phyloP scores from a whole-genome alignment of 1,140 invertebrate species.

The Glossosoma conforme region DNA sequence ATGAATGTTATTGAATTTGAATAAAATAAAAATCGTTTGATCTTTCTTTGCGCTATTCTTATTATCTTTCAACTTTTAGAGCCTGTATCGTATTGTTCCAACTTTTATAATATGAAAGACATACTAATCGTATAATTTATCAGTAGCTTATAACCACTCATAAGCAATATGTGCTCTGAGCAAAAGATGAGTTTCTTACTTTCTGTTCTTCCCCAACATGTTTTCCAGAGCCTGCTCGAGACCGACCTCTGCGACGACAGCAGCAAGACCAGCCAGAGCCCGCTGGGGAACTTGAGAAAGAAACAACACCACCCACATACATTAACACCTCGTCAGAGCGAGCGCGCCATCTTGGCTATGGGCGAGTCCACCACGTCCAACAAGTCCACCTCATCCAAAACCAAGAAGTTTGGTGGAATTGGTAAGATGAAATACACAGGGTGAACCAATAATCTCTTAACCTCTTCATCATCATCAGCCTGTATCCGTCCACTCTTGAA shows the following conservation, averaged over 20 bases:
- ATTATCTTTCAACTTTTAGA: no score
- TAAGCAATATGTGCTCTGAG: no score
- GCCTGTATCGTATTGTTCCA: no score
- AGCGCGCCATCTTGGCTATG: conserved; percentile 58
- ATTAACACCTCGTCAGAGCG: conserved; percentile 74
- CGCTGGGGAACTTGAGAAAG: conserved; percentile 66
- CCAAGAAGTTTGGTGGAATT: conserved; percentile 57
- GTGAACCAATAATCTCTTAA: not conserved
- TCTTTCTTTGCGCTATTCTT: no score
- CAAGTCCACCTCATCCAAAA: conserved; percentile 47
- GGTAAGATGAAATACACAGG: conserved; percentile 50
- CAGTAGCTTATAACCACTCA: no score
- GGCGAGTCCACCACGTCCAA: conserved; percentile 36
- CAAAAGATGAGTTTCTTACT: no score
- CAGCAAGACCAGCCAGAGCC: conserved; percentile 67
- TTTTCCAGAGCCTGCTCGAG: conserved; percentile 72
- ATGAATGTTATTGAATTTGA: no score
- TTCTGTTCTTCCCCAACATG: no score
- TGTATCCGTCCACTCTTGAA: not conserved
- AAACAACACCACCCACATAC: conserved; percentile 59
- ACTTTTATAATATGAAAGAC: no score
- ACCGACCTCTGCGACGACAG: conserved; percentile 69
- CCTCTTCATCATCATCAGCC: not conserved
- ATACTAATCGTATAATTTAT: no score
- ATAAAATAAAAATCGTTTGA: no score